These are phyloP conservation scores for Ooceraea biroi DNA, from an alignment of 1,140 invertebrate species.

Conservation along the genomic window DNA sequence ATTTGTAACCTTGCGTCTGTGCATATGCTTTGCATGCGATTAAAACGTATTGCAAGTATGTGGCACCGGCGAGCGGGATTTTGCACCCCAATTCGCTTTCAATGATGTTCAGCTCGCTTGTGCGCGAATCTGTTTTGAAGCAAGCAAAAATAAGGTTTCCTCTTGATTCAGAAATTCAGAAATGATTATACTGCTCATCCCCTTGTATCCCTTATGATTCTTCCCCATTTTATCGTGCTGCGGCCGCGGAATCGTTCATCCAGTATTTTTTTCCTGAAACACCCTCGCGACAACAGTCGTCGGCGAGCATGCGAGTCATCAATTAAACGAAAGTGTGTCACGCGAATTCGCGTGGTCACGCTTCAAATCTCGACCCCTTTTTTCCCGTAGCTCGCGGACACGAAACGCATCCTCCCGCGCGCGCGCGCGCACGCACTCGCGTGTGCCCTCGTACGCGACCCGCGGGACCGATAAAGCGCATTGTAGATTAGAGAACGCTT, in stretches of 20 bases:
- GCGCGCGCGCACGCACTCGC: slow-evolving; percentile 48
- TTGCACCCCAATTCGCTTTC: no score
- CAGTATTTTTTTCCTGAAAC: background rate
- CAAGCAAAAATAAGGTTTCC: no score
- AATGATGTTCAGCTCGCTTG: no score
- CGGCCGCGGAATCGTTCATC: slow-evolving; percentile 23
- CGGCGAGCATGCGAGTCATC: slow-evolving; percentile 62
- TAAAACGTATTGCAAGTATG: no score
- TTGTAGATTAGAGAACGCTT: slow-evolving; percentile 56
- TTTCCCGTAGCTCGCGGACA: slow-evolving; percentile 43
- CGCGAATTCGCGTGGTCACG: slow-evolving; percentile 70
- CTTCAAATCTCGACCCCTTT: slow-evolving; percentile 26
- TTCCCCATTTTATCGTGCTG: slow-evolving; percentile 1
- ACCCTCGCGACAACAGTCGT: background rate
- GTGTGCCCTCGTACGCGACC: slow-evolving; percentile 27
- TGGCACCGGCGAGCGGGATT: no score
- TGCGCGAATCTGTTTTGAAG: no score
- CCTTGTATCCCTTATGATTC: no score
- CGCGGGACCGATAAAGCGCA: slow-evolving; percentile 68
- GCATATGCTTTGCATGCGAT: no score
- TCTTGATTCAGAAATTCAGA: no score
- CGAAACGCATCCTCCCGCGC: background rate
- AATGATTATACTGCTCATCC: no score
- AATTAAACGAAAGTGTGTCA: slow-evolving; percentile 65
- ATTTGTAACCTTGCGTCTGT: no score